Base-by-base conservation (phyloP, 2,113 vertebrate genomes). In the Corydoras maculifer region DNA sequence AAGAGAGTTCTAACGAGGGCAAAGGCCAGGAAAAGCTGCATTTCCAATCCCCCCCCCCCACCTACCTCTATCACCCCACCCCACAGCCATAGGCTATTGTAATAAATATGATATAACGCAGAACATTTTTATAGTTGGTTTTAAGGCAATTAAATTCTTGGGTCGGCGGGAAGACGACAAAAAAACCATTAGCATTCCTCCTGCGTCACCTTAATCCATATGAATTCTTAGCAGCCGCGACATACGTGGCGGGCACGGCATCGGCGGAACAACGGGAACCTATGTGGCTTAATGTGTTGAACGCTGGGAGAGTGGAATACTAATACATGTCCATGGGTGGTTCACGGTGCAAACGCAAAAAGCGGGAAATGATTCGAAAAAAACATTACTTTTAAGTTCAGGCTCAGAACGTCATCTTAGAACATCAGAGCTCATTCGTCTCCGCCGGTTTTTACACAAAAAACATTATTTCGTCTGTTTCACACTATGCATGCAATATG, bases 21-120 rank as follows among this genome's bases (percentile, higher is more conserved):
- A 89, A 87, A 87, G 87, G 87, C 80, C 79, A 75, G 81, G 82
- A 84, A 73, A 87, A 83, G 79, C 67, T 65, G 58, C 58, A 73
- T 85, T 87, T 87, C 86, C 78, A 70, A 68, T 69, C 68, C 65
- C 63, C 70, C 67, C 58, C 62, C 48, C 29, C 18, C 18, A 25
- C 18, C 18, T 2, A 25, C 18, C 18, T 25, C 18, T 2, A 25
- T 25, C 18, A 25, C 18, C 18, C 18, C 18, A 25, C 58, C 72
- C 82, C 78, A 75, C 79, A 84, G 86, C 86, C 87, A 85, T 78
- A 83, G 87, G 86, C 85, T 83, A 84, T 88, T 88, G 86, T 87
- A 82, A 83, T 87, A 86, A 87, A 90, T 87, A 87, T 86, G 77
- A 83, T 87, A 88, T 87, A 85, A 87, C 74, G 74, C 78, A 84